These are phyloP conservation scores for Agapornis canus DNA, from an alignment of 2,797 vertebrate species.

Conservation along the genomic window DNA sequence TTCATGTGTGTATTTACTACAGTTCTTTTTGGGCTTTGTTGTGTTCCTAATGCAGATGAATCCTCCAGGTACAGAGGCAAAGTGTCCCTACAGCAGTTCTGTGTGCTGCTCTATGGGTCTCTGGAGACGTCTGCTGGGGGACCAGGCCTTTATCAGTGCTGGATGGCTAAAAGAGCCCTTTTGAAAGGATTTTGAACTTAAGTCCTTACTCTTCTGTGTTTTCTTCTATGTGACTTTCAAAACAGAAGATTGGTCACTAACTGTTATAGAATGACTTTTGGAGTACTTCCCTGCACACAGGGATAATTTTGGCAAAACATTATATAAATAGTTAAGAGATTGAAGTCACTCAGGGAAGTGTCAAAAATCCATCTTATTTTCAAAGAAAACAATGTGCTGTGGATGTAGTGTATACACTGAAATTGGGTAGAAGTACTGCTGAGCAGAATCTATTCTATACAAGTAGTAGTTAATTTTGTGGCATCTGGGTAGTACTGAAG, in stretches of 20 bases:
- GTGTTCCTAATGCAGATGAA: background rate
- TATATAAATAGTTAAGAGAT: background rate
- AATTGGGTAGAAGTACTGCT: background rate
- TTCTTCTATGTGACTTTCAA: background rate
- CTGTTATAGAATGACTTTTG: background rate
- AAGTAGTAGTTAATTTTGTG: background rate
- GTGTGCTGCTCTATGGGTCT: fast-evolving
- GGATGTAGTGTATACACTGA: no score
- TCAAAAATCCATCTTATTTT: background rate
- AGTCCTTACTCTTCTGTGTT: background rate
- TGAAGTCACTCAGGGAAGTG: background rate
- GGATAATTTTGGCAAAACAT: background rate
- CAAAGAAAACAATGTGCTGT: background rate
- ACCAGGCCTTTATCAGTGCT: background rate
- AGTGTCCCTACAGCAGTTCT: fast-evolving
- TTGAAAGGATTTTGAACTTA: background rate
- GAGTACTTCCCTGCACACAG: background rate
- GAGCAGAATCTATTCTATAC: background rate
- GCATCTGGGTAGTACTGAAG: background rate
- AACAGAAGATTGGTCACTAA: background rate
- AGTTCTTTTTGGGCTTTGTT: background rate
- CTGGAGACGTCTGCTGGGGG: background rate
- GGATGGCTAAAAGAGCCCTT: background rate
- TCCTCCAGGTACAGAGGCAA: background rate
- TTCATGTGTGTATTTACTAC: background rate